These are phyloP conservation scores for Sabatieria punctata DNA, from an alignment of 2,888 invertebrate genomes.

Conservation along the genomic window DNA sequence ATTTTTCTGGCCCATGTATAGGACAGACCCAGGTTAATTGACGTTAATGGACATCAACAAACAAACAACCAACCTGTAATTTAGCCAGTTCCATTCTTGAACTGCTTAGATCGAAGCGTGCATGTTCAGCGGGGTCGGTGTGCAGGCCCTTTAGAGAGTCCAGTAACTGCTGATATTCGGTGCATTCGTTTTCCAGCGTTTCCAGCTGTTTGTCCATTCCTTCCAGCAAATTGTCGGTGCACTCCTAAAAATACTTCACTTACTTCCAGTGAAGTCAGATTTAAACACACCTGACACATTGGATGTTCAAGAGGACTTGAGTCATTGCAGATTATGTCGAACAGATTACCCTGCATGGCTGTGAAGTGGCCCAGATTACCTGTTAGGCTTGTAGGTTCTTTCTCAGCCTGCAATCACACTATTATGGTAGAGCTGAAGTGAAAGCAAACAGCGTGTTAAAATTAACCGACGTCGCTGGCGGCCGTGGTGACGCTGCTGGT, in stretches of 20 bases:
- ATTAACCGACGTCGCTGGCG: neutral
- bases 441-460: too few species aligned
- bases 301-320: slow-evolving; percentile 7
- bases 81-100: slow-evolving; percentile 3
- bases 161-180: slow-evolving; percentile 3
- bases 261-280: neutral
- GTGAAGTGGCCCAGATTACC: slow-evolving; percentile 9
- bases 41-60: too few species aligned
- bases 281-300: slow-evolving; percentile 4
- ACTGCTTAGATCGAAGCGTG: slow-evolving; percentile 4
- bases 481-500: neutral
- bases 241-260: slow-evolving; percentile 12
- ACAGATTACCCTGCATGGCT: slow-evolving; percentile 7
- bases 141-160: neutral
- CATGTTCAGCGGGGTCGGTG: too few species aligned
- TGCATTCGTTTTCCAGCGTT: slow-evolving; percentile 14
- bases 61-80: too few species aligned
- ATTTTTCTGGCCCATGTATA: too few species aligned
- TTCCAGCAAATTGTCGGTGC: slow-evolving; percentile 17
- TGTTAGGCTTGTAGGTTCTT: too few species aligned
- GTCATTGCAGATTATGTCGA: slow-evolving; percentile 7
- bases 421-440: too few species aligned
- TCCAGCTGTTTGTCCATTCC: slow-evolving; percentile 20
- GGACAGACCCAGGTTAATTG: too few species aligned
- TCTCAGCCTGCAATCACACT: too few species aligned